Percentiles rank a stretch among this genome's conserved stretches.
phyloP scores from a whole-genome alignment of 2,113 vertebrate species.

The Tachycineta bicolor region DNA sequence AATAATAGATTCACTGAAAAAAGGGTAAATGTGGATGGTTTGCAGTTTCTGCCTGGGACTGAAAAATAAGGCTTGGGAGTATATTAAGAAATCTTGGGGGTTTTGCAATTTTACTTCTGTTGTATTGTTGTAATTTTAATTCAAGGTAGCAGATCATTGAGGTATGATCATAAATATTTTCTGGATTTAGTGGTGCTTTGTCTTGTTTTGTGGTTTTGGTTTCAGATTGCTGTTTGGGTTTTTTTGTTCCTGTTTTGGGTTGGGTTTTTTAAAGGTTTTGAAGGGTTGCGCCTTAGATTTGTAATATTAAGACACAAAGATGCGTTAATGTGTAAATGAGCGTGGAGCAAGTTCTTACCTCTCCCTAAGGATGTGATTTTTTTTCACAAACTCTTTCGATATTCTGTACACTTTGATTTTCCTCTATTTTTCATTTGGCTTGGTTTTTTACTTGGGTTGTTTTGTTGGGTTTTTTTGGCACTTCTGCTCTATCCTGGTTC shows the following conservation, averaged over 20 bases:
- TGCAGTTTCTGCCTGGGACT: background rate
- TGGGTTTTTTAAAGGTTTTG: background rate
- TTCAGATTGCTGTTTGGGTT: background rate
- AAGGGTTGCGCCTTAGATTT: background rate
- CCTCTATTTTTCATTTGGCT: background rate
- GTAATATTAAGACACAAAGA: background rate
- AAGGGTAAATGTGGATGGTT: background rate
- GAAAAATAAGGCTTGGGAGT: background rate
- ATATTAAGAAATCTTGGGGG: background rate
- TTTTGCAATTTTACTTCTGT: background rate
- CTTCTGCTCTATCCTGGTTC: rapidly evolving
- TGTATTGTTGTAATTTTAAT: background rate
- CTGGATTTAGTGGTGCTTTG: background rate
- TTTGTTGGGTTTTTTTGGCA: background rate
- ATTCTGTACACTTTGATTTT: background rate
- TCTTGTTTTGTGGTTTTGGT: background rate
- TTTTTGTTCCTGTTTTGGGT: background rate
- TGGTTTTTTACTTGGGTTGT: background rate
- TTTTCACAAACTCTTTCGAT: background rate
- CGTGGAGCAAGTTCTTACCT: background rate
- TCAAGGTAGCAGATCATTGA: background rate
- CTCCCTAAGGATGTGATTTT: background rate
- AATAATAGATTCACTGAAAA: background rate
- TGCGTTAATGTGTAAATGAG: background rate
- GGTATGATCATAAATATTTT: background rate